Conservation (phyloP, 2,888 invertebrate species). For the Volucella zonaria region DNA sequence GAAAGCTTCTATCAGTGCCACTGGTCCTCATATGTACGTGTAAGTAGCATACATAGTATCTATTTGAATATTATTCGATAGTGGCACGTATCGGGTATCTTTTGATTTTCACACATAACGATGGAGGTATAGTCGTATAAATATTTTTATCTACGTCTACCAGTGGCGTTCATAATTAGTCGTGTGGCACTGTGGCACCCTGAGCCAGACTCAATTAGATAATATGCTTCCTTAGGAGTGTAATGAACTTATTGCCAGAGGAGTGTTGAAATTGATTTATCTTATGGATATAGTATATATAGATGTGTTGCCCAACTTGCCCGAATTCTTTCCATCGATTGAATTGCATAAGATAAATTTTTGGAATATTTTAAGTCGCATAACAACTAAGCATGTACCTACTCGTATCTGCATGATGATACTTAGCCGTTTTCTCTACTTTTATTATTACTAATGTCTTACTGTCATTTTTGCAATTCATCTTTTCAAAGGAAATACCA, state of each 20-base stretch:
- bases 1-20: constrained; percentile 57
- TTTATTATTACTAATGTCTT: no score
- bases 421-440: no score
- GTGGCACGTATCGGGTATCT: constrained; percentile 32
- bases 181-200: constrained; percentile 60
- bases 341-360: no score
- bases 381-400: no score
- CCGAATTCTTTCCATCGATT: no score
- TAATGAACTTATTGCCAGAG: constrained; percentile 47
- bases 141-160: constrained; percentile 44
- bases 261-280: background rate
- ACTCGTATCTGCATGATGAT: no score
- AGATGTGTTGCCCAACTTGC: no score
- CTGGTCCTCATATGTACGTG: background rate
- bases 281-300: no score
- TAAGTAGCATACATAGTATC: background rate
- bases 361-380: no score
- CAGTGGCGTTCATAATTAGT: constrained; percentile 52
- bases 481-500: no score
- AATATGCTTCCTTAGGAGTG: constrained; percentile 56
- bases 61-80: constrained; percentile 52
- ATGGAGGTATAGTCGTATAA: constrained; percentile 13
- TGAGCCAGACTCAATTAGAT: constrained; percentile 70
- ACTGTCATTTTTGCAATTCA: no score
- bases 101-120: constrained; percentile 34